A percentile compares a stretch with the other conserved stretches of the same genome.
These are phyloP conservation scores for Microcebus jonahi DNA, from an alignment of 2,113 vertebrate genomes.

Conservation along the genomic window DNA sequence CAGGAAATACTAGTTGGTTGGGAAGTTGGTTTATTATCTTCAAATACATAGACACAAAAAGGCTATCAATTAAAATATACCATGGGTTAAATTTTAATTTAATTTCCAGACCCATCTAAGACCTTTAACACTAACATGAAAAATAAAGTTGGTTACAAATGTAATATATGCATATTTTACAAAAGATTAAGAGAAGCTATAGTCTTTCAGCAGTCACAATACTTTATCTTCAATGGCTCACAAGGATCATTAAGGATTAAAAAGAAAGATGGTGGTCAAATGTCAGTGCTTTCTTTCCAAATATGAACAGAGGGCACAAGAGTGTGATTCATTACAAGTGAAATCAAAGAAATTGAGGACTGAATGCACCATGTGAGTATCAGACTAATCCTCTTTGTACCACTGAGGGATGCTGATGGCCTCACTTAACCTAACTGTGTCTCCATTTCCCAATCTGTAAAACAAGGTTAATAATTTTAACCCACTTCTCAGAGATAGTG, in stretches of 20 bases:
- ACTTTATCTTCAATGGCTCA: constrained; percentile 35
- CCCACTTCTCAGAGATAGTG: constrained; percentile 47
- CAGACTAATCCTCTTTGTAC: not conserved
- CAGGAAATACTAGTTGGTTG: not conserved
- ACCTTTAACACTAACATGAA: constrained; percentile 45
- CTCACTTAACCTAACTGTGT: constrained; percentile 7
- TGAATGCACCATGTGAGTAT: not conserved
- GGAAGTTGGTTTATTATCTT: not conserved
- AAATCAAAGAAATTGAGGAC: constrained; percentile 5
- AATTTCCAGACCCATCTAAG: constrained; percentile 30
- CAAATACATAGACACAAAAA: not conserved
- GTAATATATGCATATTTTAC: constrained; percentile 33
- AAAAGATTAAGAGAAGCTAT: constrained; percentile 44
- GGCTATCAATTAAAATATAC: constrained; percentile 5
- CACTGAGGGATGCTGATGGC: not conserved
- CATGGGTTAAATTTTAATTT: constrained; percentile 49
- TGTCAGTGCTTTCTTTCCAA: constrained; percentile 44
- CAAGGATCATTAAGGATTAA: constrained; percentile 4
- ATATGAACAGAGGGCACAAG: not conserved
- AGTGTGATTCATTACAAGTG: not conserved
- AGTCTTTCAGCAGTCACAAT: not conserved
- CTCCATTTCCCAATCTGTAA: not conserved
- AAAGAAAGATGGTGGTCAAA: constrained; percentile 34
- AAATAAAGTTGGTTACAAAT: constrained; percentile 32
- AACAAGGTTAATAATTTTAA: constrained; percentile 52